Base-by-base conservation (phyloP, 2,113 vertebrate genomes). In the Phaethon lepturus region DNA sequence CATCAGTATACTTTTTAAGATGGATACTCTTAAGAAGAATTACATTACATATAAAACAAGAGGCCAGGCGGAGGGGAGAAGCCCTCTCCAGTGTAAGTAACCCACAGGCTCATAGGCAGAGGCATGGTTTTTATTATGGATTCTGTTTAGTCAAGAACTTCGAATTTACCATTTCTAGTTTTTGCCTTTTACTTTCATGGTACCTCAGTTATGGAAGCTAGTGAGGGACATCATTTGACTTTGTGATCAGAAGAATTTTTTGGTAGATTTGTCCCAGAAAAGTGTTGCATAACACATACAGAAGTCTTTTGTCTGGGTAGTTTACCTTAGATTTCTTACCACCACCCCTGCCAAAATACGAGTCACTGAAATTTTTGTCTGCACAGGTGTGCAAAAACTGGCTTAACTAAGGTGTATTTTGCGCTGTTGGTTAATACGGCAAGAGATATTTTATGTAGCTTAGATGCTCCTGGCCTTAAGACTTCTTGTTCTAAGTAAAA, bases 1-100 rank as follows among this genome's bases (percentile, higher is more conserved):
- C 96, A 98, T 97, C 92, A 93, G 96, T 96, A 78, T 97, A 97
- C 84, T 97, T 98, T 97, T 88, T 94, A 94, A 80, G 98, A 98
- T 90, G 97, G 92, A 98, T 98, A 92, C 90, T 97, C 89, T 87
- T 77, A 64, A 97, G 95, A 74, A 92, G 80, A 90, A 91, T 97
- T 98, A 92, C 94, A 97, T 98, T 98, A 97, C 73, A 59, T 63
- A 84, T 63, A 90, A 96, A 98, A 97, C 44, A 85, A 95, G 95
- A 96, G 88, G 49, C 81, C 86, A 92, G 94, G 93, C 75, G 17
- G 93, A 96, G 85, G 64, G 92, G 80, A 90, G 87, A 96, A 96
- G 22, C 91, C 66, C 55, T 97, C 95, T 95, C 69, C 58, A 68
- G 94, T 82, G 74, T 84, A 92, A 91, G 86, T 71, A 97, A 96